Percentiles rank a stretch among this genome's conserved stretches.
These are phyloP conservation scores for Pelobates fuscus DNA, from an alignment of 2,113 vertebrate species.

Conservation along the genomic window DNA sequence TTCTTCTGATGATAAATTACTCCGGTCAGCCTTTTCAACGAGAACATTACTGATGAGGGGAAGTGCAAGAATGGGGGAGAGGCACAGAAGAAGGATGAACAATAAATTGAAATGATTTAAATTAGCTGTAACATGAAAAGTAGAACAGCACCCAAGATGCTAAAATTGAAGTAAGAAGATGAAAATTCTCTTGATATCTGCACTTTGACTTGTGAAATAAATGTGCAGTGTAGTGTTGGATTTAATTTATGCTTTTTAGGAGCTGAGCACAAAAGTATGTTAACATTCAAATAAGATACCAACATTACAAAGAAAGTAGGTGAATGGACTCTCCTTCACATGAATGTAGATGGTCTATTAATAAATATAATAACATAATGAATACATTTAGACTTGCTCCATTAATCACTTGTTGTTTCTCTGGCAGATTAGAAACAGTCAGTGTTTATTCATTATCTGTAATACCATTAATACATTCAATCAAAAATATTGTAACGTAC, in stretches of 20 bases:
- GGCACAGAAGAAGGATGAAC: conserved; percentile 9
- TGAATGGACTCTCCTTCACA: conserved; percentile 4
- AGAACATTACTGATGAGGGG: conserved; percentile 14
- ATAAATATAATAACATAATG: conserved; percentile 29
- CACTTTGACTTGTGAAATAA: conserved; percentile 27
- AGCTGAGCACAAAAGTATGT: conserved; percentile 14
- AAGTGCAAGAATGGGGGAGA: not conserved
- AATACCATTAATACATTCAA: no score
- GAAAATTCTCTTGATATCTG: conserved; percentile 14
- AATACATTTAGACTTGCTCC: conserved; percentile 1
- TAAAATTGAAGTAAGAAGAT: not conserved
- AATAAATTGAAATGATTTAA: conserved; percentile 29
- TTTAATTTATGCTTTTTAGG: conserved; percentile 29
- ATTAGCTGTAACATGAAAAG: conserved; percentile 19
- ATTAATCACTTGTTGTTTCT: conserved; percentile 15
- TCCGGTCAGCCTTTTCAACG: conserved; percentile 13
- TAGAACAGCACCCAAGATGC: conserved; percentile 28
- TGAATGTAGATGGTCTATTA: not conserved
- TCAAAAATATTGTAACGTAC: no score
- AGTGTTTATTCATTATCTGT: no score
- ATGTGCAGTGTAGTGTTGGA: not conserved
- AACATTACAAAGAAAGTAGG: not conserved
- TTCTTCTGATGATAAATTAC: conserved; percentile 35
- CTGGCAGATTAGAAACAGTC: conserved; percentile 6
- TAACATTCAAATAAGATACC: conserved; percentile 19